Evolutionary conservation across 1,140 invertebrate genomes (phyloP).

Genomic region (Lycorma delicatula): DNA sequence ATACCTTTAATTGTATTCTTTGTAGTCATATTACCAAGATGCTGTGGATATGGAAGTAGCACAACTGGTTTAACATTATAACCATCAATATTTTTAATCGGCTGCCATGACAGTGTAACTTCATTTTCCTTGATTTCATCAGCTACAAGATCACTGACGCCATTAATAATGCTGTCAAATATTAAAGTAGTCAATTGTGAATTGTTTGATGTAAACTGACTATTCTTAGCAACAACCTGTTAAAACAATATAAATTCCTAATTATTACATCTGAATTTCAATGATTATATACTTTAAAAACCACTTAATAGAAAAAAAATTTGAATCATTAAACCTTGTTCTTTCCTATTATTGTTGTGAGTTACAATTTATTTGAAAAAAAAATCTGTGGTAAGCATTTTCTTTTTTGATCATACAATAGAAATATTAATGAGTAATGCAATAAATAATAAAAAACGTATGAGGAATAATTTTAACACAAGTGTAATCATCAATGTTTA

Average conservation of each 20-base stretch:
- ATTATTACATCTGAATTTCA: too few species aligned
- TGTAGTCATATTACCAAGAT: slow-evolving; percentile 28
- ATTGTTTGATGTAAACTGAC: slow-evolving; percentile 43
- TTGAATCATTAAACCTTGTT: neutral
- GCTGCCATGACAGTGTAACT: slow-evolving; percentile 50
- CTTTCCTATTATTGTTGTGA: too few species aligned
- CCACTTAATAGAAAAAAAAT: too few species aligned
- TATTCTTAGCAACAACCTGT: slow-evolving; percentile 58
- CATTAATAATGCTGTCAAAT: slow-evolving; percentile 51
- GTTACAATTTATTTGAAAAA: too few species aligned
- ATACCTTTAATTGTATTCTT: slow-evolving; percentile 33
- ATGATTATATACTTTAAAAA: too few species aligned
- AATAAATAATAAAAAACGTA: too few species aligned
- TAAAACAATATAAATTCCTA: too few species aligned
- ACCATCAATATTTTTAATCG: slow-evolving; percentile 47
- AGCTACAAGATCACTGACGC: slow-evolving; percentile 47
- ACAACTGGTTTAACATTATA: slow-evolving; percentile 47
- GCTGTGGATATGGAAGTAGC: slow-evolving; percentile 42
- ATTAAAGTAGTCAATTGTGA: slow-evolving; percentile 40
- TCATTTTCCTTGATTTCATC: slow-evolving; percentile 41
- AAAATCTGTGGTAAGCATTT: too few species aligned
- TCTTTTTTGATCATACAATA: too few species aligned
- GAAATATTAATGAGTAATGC: too few species aligned
- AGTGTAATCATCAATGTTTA: too few species aligned
- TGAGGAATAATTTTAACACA: too few species aligned